These are phyloP conservation scores for Erpornis zantholeuca DNA, from an alignment of 2,113 vertebrate genomes.

Conservation along the genomic window DNA sequence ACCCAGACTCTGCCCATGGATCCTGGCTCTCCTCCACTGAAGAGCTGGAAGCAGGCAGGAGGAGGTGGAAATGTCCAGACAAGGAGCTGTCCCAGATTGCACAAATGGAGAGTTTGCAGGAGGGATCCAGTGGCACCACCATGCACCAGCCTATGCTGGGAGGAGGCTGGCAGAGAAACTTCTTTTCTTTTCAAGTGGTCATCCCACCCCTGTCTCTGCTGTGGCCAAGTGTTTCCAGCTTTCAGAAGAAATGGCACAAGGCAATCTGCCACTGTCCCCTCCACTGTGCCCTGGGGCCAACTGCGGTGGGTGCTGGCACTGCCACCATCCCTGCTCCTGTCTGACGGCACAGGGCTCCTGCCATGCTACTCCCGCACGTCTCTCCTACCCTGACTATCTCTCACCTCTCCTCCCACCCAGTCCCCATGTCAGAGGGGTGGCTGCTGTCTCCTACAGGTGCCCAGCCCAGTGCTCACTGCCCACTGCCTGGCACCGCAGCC, in stretches of 20 bases:
- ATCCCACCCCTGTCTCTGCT: background rate
- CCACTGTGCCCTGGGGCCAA: fast-evolving
- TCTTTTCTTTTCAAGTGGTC: background rate
- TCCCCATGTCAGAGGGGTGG: fast-evolving
- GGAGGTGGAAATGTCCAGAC: background rate
- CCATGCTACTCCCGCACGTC: fast-evolving
- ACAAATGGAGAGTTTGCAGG: background rate
- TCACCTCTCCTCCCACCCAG: background rate
- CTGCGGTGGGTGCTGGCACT: fast-evolving
- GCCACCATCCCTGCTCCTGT: background rate
- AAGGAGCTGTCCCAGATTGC: background rate
- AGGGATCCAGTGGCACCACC: background rate
- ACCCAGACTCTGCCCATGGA: fast-evolving
- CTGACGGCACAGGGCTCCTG: fast-evolving
- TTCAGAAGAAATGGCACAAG: background rate
- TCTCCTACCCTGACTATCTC: fast-evolving
- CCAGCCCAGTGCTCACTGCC: background rate
- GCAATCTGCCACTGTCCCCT: background rate
- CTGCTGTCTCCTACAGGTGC: background rate
- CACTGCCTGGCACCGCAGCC: fast-evolving
- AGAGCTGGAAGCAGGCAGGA: background rate
- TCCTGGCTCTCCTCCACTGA: fast-evolving
- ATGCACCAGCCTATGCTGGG: background rate
- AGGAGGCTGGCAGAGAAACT: background rate
- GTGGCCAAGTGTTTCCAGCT: background rate